Evolutionary conservation across 2,888 invertebrate genomes (phyloP).

Genomic region (Pimpla rufipes): DNA sequence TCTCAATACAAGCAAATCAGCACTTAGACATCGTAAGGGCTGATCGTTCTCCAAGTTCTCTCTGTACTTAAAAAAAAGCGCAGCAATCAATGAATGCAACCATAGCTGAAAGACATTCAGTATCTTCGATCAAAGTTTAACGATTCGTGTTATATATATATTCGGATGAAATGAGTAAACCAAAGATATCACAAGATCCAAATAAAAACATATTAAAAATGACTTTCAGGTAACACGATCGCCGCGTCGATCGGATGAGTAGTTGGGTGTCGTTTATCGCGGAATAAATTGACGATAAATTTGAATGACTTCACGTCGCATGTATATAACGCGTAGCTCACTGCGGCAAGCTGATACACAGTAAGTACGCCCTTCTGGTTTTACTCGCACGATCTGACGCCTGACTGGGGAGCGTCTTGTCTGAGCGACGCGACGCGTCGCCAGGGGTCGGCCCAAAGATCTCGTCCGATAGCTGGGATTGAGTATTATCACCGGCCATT

Average conservation of each 20-base stretch:
- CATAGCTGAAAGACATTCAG: no score
- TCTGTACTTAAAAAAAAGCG: no score
- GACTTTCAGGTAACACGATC: background rate
- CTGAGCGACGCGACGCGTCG: constrained; percentile 43
- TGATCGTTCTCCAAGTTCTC: no score
- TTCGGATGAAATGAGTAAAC: background rate
- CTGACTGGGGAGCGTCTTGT: constrained; percentile 12
- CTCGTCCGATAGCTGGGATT: constrained; percentile 57
- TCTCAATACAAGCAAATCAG: no score
- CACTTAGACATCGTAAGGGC: no score
- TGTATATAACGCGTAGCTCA: constrained; percentile 51
- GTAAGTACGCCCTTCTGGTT: constrained; percentile 8
- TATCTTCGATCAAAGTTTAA: constrained; percentile 72
- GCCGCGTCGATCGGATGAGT: constrained; percentile 39
- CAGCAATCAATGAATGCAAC: no score
- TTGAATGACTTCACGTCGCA: constrained; percentile 46
- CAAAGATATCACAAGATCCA: background rate
- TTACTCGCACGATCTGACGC: constrained; percentile 40
- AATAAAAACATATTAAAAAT: constrained; percentile 24
- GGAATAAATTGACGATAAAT: constrained; percentile 74
- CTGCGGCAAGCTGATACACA: no score
- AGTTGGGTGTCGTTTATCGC: constrained; percentile 71
- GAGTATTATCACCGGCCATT: constrained; percentile 62
- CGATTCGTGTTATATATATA: background rate
- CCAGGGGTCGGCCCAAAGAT: constrained; percentile 62